phyloP scores from a whole-genome alignment of 2,113 vertebrate species.

The Rousettus leschenaultii region DNA sequence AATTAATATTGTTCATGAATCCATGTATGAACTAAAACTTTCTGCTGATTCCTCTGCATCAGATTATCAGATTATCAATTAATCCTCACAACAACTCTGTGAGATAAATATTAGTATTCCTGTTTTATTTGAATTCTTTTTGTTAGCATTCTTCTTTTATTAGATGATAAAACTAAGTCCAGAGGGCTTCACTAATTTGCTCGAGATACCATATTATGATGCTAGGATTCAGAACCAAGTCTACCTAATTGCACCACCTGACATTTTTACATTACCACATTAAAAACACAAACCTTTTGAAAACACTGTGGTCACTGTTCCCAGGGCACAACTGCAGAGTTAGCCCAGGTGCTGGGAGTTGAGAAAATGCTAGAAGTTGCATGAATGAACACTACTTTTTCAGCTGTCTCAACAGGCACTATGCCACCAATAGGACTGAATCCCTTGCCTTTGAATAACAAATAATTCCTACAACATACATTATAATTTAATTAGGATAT shows the following conservation, averaged over 20 bases:
- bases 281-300: neutral
- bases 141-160: neutral
- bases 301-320: neutral
- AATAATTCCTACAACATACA: neutral
- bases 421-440: neutral
- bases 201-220: neutral
- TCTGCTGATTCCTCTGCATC: neutral
- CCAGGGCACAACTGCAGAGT: neutral
- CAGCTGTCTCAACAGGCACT: neutral
- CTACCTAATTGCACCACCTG: neutral
- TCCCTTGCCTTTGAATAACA: neutral
- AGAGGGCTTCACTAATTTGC: neutral
- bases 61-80: neutral
- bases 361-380: neutral
- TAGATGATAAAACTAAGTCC: neutral
- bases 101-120: neutral
- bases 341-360: accelerated
- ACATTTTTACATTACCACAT: neutral
- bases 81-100: neutral
- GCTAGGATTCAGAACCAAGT: neutral
- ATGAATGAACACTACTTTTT: neutral
- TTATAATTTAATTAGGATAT: neutral
- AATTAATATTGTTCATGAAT: neutral
- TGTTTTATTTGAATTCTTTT: neutral
- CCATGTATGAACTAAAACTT: neutral